Conservation (phyloP, 35 echinoderm and acorn worm species). For the Ophiothrix spiculata region DNA sequence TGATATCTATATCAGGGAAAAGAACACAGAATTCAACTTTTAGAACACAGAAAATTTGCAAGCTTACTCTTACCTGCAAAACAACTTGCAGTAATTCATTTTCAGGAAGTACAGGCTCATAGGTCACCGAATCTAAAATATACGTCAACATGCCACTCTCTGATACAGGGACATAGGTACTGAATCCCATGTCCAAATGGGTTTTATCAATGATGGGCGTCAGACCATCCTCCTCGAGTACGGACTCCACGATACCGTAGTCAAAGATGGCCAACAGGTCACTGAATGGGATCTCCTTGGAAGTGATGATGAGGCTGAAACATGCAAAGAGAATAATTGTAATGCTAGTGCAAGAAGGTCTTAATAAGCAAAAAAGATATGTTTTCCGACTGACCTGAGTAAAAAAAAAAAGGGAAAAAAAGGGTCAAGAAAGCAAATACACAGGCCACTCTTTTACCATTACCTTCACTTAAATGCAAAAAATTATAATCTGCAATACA, state of each 20-base stretch:
- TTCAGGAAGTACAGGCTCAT: neutral
- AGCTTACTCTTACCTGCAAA: neutral
- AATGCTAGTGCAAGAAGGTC: neutral
- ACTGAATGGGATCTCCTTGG: neutral
- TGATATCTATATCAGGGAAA: no score
- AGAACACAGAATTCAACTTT: no score
- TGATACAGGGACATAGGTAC: constrained; percentile 2
- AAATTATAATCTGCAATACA: neutral
- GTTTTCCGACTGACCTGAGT: no score
- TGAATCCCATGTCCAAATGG: constrained; percentile 42
- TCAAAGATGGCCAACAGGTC: constrained; percentile 47
- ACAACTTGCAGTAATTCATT: neutral
- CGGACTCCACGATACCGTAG: constrained; percentile 62
- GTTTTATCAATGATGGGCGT: constrained; percentile 13
- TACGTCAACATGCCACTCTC: neutral
- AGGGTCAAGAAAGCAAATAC: no score
- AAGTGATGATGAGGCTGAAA: neutral
- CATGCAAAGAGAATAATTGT: neutral
- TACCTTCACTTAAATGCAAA: neutral
- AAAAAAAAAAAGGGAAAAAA: no score
- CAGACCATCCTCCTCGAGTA: constrained; percentile 28
- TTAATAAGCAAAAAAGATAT: neutral
- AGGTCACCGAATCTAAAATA: neutral
- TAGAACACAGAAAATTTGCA: no score
- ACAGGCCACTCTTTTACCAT: neutral